A percentile compares a stretch with the other conserved stretches of the same genome.
phyloP scores from a whole-genome alignment of 92 coral and sea anemone genomes.

The Epizoanthus illoricatus region DNA sequence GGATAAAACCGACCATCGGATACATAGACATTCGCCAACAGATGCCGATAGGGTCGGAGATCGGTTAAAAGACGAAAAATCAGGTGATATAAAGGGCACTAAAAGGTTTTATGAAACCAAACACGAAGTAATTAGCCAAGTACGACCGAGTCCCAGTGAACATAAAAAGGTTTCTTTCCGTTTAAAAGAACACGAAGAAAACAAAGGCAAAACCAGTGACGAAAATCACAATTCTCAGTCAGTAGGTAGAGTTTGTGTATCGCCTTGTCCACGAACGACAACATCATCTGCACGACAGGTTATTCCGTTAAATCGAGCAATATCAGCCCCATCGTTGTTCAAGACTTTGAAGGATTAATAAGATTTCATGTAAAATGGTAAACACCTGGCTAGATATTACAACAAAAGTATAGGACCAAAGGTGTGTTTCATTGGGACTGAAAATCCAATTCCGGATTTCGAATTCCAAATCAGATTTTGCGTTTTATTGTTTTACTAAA shows the following conservation, averaged over 20 bases:
- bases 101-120: background rate
- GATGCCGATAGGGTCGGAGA: background rate
- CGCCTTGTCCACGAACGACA: background rate
- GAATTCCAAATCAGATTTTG: no score
- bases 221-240: background rate
- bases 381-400: no score
- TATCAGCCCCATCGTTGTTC: slow-evolving; percentile 6
- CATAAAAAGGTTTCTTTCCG: slow-evolving; percentile 22
- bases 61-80: background rate
- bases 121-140: background rate
- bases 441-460: no score
- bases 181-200: background rate
- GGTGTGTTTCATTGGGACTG: no score
- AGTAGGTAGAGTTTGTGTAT: background rate
- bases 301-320: background rate
- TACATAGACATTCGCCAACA: background rate
- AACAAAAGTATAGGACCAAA: no score
- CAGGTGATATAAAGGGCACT: background rate
- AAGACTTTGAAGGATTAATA: no score
- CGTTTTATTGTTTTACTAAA: no score
- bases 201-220: background rate
- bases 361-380: no score
- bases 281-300: background rate
- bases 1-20: background rate
- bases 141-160: background rate